Base-by-base conservation (phyloP, 2,797 vertebrate genomes). In the Chiroxiphia lanceolata region DNA sequence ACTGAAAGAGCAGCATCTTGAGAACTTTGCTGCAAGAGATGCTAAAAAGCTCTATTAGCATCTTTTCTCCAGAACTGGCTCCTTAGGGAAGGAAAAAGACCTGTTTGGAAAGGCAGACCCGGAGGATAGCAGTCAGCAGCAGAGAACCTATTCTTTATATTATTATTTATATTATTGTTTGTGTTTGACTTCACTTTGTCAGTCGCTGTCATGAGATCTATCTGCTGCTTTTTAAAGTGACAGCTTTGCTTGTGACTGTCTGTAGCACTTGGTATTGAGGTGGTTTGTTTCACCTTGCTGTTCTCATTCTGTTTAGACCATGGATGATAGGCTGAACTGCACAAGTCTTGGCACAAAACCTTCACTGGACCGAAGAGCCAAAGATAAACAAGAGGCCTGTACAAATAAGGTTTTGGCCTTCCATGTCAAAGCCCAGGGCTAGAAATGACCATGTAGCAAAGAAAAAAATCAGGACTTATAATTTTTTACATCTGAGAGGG, bases 241-340 rank as follows among this genome's bases (percentile, higher is more conserved):
- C 10, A 71, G 45, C 29, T 87, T 77, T 47, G 53, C 13, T 33
- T 63, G 40, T 60, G 64, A 36, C 34, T 57, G 34, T 11, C 67
- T 53, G 13, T 2, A 29, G 63, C n/a, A 45, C 13, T 63, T 53
- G 0, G 0, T 48, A 22, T 26, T 53, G 31, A 80, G 12, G 19
- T 19, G 3, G 78, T 56, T 68, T 10, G 50, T 57, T 33, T 87
- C 51, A 77, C 31, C 18, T 80, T 70, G 20, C 21, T 83, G 26
- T 29, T 78, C 3, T 78, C 3, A 6, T 33, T 42, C 10, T 33
- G 40, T 59, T 77, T 25, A 51, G 33, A 57, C 33, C 20, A 23
- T 8, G 12, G 47, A n/a, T 27, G 16, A 40, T 5, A 50, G 10
- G 5, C 15, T 83, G 72, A 53, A 70, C 14, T 54, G 44, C 76